phyloP scores from a whole-genome alignment of 1,140 invertebrate species.

The Teleopsis dalmanni region DNA sequence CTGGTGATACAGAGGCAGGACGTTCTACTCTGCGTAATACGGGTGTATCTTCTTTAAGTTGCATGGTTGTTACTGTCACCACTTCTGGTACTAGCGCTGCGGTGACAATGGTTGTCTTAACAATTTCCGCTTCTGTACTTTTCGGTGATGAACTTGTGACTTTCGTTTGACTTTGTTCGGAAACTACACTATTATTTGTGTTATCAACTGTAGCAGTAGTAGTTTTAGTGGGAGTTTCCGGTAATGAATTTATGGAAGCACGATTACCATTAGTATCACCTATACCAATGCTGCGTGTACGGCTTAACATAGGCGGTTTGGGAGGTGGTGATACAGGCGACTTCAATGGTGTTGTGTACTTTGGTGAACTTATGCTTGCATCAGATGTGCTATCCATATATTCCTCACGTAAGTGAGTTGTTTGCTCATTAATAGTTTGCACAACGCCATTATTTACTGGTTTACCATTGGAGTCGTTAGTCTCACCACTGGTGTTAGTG shows the following conservation, averaged over 20 bases:
- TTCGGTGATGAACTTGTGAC: neutral
- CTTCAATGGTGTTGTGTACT: conserved; percentile 34
- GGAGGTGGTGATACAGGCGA: conserved; percentile 34
- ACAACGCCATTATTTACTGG: conserved; percentile 5
- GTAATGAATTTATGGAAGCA: conserved; percentile 2
- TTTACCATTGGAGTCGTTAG: neutral
- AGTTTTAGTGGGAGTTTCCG: neutral
- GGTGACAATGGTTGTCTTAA: neutral
- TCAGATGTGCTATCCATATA: neutral
- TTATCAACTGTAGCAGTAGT: conserved; percentile 7
- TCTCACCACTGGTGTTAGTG: neutral
- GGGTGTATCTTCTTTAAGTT: conserved; percentile 2
- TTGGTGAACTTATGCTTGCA: conserved; percentile 19
- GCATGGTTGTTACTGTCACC: conserved; percentile 7
- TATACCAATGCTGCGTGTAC: conserved; percentile 32
- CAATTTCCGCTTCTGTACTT: neutral
- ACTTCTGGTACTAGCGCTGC: neutral
- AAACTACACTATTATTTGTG: no score
- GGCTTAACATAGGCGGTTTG: conserved; percentile 37
- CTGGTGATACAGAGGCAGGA: conserved; percentile 1
- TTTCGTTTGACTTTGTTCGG: no score
- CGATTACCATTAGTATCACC: conserved; percentile 18
- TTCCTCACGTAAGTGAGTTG: conserved; percentile 3
- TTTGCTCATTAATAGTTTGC: neutral
- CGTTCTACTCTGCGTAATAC: neutral